These are phyloP conservation scores for Oscheius sp. DNA, from an alignment of 2,888 invertebrate species.

Conservation along the genomic window DNA sequence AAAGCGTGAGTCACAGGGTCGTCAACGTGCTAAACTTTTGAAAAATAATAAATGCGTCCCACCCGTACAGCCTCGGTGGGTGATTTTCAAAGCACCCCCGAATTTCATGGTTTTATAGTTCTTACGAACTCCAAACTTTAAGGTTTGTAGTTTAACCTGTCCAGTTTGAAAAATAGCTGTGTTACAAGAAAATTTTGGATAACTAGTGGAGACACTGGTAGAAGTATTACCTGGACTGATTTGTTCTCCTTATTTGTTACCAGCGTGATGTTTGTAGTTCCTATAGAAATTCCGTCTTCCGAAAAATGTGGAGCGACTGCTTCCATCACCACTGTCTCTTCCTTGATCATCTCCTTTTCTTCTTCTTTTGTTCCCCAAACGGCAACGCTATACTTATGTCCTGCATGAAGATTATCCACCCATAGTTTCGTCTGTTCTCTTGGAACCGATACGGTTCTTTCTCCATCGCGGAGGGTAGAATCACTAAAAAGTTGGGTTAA, in stretches of 20 bases:
- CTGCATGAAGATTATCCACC: slow-evolving; percentile 21
- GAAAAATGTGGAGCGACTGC: slow-evolving; percentile 60
- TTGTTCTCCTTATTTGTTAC: slow-evolving; percentile 59
- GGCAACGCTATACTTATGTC: slow-evolving; percentile 51
- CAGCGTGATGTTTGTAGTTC: slow-evolving; percentile 65
- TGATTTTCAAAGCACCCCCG: too few species aligned
- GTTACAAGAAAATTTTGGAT: too few species aligned
- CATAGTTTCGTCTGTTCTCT: slow-evolving; percentile 16
- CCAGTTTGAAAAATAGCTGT: background rate
- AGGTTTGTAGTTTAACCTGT: too few species aligned
- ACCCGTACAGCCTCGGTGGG: too few species aligned
- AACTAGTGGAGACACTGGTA: background rate
- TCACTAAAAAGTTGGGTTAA: slow-evolving; percentile 7
- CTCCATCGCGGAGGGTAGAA: slow-evolving; percentile 11
- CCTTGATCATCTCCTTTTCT: slow-evolving; percentile 60
- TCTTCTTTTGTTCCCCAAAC: slow-evolving; percentile 63
- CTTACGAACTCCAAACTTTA: too few species aligned
- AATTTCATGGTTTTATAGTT: too few species aligned
- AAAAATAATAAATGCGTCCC: background rate
- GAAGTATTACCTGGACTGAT: slow-evolving; percentile 55
- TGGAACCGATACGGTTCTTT: background rate
- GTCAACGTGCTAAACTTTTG: too few species aligned
- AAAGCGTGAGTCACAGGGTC: slow-evolving; percentile 37
- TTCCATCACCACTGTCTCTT: slow-evolving; percentile 65
- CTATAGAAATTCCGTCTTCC: slow-evolving; percentile 41